Base-by-base conservation (phyloP, 2,888 invertebrate genomes). In the Bugulina stolonifera region DNA sequence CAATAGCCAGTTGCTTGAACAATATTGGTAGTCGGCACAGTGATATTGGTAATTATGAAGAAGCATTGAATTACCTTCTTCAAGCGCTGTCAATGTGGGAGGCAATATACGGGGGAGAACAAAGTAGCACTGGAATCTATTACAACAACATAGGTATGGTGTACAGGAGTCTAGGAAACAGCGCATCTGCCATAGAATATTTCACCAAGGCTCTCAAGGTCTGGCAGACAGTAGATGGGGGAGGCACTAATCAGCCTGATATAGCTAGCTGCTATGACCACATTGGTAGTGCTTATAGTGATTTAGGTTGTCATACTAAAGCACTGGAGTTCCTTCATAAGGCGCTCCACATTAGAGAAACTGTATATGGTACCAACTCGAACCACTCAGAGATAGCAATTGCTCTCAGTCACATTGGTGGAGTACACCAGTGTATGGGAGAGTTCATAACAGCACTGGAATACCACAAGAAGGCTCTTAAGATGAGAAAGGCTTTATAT, bases 401-500 rank as follows among this genome's bases (percentile, higher is more conserved):
- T n/a, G n/a, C n/a, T n/a, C n/a, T n/a, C n/a, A n/a, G n/a, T n/a
- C n/a, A n/a, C n/a, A n/a, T n/a, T n/a, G n/a, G n/a, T n/a, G n/a
- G n/a, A n/a, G n/a, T n/a, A n/a, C n/a, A n/a, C n/a, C n/a, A n/a
- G n/a, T n/a, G n/a, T n/a, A n/a, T n/a, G n/a, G n/a, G 64, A 29
- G n/a, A 64, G 29, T 29, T 14, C n/a, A n/a, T 10, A 1, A 25
- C 32, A 64, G 64, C 64, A 29, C 22, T 64, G 32, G 64, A 64
- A 32, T 64, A 64, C 32, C n/a, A 29, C 27, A 64, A 27, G 3
- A 64, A 57, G 27, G 10, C 57, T 5, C 5, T 57, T 14, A 23
- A 57, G 3, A 57, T 57, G 57, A 57, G 5, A 23, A 57, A 57
- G 23, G 57, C 57, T 57, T 5, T 57, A 18, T 27, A 57, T 57